Base-by-base conservation (phyloP, 2,113 vertebrate species). In the Cephalophus harveyi region DNA sequence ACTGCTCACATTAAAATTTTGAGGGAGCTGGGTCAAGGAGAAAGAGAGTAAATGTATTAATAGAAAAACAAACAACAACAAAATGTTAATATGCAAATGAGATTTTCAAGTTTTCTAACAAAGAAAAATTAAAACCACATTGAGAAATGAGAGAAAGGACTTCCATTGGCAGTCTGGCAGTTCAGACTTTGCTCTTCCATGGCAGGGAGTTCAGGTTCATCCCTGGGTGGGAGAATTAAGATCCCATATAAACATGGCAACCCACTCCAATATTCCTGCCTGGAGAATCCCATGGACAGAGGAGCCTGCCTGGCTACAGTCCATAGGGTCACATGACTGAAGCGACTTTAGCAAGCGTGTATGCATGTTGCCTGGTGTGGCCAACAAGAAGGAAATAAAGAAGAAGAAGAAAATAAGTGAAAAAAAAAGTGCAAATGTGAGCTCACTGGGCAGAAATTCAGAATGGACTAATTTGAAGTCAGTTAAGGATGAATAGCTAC, bases 371-470 rank as follows among this genome's bases (percentile, higher is more conserved):
- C 40, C 36, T 76, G 40, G 71, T 76, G 71, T 25, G 71, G 71
- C 40, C 21, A 76, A 43, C 23, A 76, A 43, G 23, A 43, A 43
- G 23, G 23, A 14, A 43, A 76, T 43, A 74, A 60, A 30, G 59
- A 25, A 43, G 17, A 43, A 43, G 7, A 25, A 76, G 3, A 76
- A 43, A 76, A 27, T 13, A 12, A 27, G 40, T 40, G 23, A 4
- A 43, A 43, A 12, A 60, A 36, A 14, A 62, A 8, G 2, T 91
- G 62, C 28, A 93, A 64, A 83, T 83, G 46, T 62, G 55, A 95
- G 50, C 88, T 95, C 76, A 90, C 76, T 48, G 82, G 64, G 50
- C 55, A 97, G 95, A 92, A 91, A 40, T 74, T 67, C 33, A 57
- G 33, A 81, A 36, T 25, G 28, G n/a, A 67, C 46, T 62, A 67